Conservation (phyloP, 2,797 vertebrate species). For the Crossoptilon crossoptilon region DNA sequence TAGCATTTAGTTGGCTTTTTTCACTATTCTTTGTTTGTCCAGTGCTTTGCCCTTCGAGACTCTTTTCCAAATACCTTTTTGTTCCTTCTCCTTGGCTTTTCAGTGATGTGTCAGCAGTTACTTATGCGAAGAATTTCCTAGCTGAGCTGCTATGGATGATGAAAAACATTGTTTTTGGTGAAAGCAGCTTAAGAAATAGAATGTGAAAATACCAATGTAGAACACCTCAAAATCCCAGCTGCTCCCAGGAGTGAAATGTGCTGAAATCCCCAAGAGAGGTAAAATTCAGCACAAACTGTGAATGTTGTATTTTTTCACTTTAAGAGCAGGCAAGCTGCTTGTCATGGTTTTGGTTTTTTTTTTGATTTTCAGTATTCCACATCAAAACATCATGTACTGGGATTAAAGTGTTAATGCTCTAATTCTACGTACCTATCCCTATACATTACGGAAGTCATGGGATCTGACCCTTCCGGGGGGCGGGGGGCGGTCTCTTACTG, state of each 20-base stretch:
- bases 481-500: no score
- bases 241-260: not conserved
- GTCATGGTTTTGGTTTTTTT: no score
- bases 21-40: not conserved
- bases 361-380: no score
- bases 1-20: not conserved
- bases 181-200: not conserved
- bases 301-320: not conserved
- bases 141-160: not conserved
- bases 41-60: not conserved
- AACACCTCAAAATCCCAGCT: not conserved
- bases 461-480: no score
- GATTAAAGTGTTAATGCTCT: no score
- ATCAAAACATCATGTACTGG: no score
- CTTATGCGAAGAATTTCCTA: not conserved
- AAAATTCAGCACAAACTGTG: not conserved
- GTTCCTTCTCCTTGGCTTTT: not conserved
- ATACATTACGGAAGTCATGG: no score
- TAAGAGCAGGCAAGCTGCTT: not conserved
- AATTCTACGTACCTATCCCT: no score
- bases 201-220: not conserved
- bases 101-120: not conserved
- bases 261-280: not conserved
- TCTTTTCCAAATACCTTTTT: not conserved
- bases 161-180: not conserved